Conservation (phyloP, 2,888 invertebrate genomes). For the Melieria omissa region DNA sequence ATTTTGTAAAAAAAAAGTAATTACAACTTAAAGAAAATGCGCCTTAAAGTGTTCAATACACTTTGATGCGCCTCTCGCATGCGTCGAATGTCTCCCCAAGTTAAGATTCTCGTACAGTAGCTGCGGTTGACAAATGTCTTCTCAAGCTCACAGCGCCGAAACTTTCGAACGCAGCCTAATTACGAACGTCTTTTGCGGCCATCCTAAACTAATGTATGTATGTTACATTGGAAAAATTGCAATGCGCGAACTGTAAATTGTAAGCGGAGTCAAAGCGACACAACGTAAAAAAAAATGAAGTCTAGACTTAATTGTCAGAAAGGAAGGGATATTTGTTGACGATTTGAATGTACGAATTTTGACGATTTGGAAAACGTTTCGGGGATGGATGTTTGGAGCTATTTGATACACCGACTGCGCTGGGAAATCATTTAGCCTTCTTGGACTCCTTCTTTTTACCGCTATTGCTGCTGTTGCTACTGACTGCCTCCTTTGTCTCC, state of each 20-base stretch:
- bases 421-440: conserved; percentile 61
- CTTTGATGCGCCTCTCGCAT: no score
- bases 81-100: no score
- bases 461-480: conserved; percentile 49
- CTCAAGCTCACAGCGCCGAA: no score
- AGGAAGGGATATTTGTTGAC: neutral
- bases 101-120: no score
- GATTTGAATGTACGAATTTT: conserved; percentile 44
- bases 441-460: conserved; percentile 66
- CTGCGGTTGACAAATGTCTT: no score
- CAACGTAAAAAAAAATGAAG: neutral
- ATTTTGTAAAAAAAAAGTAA: no score
- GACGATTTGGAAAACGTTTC: conserved; percentile 42
- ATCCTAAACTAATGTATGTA: neutral
- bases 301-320: neutral
- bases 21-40: no score
- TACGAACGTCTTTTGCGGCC: neutral
- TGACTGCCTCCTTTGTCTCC: conserved; percentile 59
- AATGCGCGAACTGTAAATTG: neutral
- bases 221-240: neutral
- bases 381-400: conserved; percentile 12
- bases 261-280: neutral
- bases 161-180: no score
- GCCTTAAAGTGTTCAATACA: no score
- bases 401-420: neutral